Evolutionary conservation across 2,113 vertebrate species (phyloP).

Genomic region (Capra hircus): DNA sequence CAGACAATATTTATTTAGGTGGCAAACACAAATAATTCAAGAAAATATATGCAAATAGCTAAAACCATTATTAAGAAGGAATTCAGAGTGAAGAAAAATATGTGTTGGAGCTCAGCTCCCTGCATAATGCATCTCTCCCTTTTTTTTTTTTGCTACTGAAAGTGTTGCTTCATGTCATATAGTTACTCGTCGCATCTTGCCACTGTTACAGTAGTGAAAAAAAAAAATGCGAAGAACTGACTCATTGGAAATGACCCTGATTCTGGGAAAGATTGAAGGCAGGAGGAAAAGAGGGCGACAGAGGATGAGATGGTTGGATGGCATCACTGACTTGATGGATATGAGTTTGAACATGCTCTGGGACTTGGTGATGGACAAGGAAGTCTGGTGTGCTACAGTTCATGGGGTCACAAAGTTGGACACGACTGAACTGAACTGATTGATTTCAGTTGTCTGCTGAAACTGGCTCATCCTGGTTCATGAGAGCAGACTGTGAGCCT

Average conservation of each 20-base stretch:
- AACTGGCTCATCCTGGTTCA: background rate
- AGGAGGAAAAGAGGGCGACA: background rate
- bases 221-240: background rate
- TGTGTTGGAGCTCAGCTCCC: background rate
- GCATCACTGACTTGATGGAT: background rate
- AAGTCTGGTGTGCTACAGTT: background rate
- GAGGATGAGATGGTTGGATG: background rate
- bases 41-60: background rate
- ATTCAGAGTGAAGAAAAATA: background rate
- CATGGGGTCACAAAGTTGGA: background rate
- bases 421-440: background rate
- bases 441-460: background rate
- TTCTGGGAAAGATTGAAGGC: background rate
- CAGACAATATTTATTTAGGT: background rate
- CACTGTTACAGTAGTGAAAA: background rate
- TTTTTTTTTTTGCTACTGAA: background rate
- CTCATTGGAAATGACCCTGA: background rate
- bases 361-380: background rate
- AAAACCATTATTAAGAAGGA: background rate
- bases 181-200: fast-evolving
- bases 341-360: background rate
- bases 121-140: background rate
- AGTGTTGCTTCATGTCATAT: background rate
- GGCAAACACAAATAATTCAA: background rate
- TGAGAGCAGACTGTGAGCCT: background rate